These are phyloP conservation scores for Hippopotamyrus pictus DNA, from an alignment of 2,797 vertebrate genomes.

Conservation along the genomic window DNA sequence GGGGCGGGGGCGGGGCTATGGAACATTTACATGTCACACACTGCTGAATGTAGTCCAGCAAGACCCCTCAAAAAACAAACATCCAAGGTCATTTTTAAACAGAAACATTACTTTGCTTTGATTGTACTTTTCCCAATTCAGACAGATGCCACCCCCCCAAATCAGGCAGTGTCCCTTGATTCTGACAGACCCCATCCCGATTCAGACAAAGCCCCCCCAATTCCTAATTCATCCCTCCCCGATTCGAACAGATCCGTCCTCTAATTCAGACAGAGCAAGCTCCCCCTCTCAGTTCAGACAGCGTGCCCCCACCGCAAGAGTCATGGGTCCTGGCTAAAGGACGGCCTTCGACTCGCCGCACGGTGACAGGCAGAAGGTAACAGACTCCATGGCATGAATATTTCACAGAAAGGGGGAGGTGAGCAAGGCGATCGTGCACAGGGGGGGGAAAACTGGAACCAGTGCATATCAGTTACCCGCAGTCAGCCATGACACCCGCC, in stretches of 20 bases:
- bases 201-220: constrained; percentile 22
- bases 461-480: constrained; percentile 47
- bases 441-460: not conserved
- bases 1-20: too few relatives aligned
- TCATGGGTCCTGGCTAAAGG: constrained; percentile 43
- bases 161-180: not conserved
- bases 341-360: constrained; percentile 36
- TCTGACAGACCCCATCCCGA: not conserved
- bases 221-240: not conserved
- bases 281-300: not conserved
- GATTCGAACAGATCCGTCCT: not conserved
- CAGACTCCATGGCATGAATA: constrained; percentile 61
- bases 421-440: not conserved
- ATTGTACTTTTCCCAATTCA: not conserved
- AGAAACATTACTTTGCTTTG: not conserved
- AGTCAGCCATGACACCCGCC: constrained; percentile 23
- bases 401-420: constrained; percentile 61
- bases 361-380: constrained; percentile 54
- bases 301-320: constrained; percentile 28
- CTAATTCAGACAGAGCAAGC: not conserved
- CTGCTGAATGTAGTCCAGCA: not conserved
- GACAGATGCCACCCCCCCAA: not conserved
- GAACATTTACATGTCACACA: not conserved
- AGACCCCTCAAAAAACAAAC: not conserved
- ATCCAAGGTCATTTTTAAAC: not conserved